phyloP scores from a whole-genome alignment of 2,797 vertebrate genomes.

The Adrianichthys oophorus region DNA sequence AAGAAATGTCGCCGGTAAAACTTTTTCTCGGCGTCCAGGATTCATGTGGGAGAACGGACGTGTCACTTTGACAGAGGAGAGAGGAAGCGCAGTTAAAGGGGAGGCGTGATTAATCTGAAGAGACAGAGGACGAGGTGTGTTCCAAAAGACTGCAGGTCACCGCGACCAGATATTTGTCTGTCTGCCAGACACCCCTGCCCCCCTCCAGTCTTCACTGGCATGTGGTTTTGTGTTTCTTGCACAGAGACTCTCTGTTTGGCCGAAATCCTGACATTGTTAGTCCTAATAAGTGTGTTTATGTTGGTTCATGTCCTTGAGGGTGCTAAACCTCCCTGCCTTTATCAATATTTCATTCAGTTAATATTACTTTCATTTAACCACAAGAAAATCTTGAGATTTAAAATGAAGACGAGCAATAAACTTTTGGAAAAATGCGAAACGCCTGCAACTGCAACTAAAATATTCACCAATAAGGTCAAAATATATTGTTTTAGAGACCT shows the following conservation, averaged over 20 bases:
- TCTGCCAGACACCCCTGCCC: constrained; percentile 41
- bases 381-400: too few species aligned
- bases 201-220: constrained; percentile 20
- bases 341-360: too few species aligned
- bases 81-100: constrained; percentile 1
- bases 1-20: not conserved
- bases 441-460: too few species aligned
- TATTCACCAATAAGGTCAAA: not conserved
- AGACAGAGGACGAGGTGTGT: constrained; percentile 37
- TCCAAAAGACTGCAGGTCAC: constrained; percentile 67
- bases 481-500: constrained; percentile 8
- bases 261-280: constrained; percentile 30
- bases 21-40: not conserved
- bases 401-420: too few species aligned
- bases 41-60: constrained; percentile 3
- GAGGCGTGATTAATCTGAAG: constrained; percentile 5
- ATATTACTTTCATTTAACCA: too few species aligned
- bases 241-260: constrained; percentile 23
- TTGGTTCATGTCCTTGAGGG: not conserved
- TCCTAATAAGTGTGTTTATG: constrained; percentile 9
- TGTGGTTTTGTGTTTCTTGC: constrained; percentile 10
- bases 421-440: too few species aligned
- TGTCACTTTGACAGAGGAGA: not conserved
- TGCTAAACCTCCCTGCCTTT: too few species aligned
- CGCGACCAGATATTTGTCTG: constrained; percentile 61